phyloP scores from a whole-genome alignment of 2,888 invertebrate genomes.

The Aleiodes leptofemur region DNA sequence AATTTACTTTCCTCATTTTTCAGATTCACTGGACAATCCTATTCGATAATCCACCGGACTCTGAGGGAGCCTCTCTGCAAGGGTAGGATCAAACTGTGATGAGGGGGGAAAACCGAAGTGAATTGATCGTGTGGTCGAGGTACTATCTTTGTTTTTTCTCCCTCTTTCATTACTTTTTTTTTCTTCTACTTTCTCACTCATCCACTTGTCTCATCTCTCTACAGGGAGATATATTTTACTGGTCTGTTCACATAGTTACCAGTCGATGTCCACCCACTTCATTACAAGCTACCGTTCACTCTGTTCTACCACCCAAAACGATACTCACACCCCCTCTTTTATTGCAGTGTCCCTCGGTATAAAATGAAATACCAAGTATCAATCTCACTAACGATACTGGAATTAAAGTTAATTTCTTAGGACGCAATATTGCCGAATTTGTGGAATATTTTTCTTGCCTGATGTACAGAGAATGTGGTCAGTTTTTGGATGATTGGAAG shows the following conservation, averaged over 20 bases:
- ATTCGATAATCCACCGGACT: constrained; percentile 65
- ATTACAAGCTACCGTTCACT: constrained; percentile 62
- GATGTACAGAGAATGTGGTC: background rate
- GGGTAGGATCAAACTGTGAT: constrained; percentile 57
- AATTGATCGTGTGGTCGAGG: constrained; percentile 67
- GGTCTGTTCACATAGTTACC: constrained; percentile 16
- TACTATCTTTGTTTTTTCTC: constrained; percentile 4
- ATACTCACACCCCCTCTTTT: constrained; percentile 5
- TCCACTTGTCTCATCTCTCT: constrained; percentile 28
- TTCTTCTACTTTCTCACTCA: constrained; percentile 33
- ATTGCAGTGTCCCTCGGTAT: constrained; percentile 53
- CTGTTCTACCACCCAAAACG: constrained; percentile 13
- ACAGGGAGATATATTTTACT: constrained; percentile 48
- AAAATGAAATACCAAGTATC: constrained; percentile 72
- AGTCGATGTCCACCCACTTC: constrained; percentile 67
- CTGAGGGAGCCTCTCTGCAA: constrained; percentile 45
- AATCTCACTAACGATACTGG: constrained; percentile 71
- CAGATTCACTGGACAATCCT: constrained; percentile 28
- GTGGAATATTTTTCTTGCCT: constrained; percentile 63
- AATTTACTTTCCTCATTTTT: background rate
- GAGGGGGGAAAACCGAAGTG: constrained; percentile 57
- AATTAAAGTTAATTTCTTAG: constrained; percentile 73
- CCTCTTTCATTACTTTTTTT: constrained; percentile 8
- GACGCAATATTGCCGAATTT: constrained; percentile 72
- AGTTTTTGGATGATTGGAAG: constrained; percentile 3